Percentiles rank a stretch among this genome's conserved stretches.
Evolutionary conservation across 2,888 invertebrate genomes (phyloP).

Genomic region (Tetranychus truncatus): DNA sequence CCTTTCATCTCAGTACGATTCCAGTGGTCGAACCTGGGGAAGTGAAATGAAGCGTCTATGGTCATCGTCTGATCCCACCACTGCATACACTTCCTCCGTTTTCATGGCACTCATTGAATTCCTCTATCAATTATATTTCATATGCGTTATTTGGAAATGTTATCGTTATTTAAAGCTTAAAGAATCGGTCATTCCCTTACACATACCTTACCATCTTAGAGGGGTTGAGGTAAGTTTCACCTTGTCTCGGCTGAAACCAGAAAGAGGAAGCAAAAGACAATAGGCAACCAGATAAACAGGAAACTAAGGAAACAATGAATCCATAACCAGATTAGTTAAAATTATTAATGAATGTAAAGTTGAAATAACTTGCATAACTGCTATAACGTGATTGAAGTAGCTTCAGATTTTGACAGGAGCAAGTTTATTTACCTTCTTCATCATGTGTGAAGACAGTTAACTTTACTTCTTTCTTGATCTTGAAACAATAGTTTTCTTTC

Average conservation of each 20-base stretch:
- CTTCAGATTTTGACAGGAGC: too few species aligned
- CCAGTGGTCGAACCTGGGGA: neutral
- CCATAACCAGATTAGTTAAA: too few species aligned
- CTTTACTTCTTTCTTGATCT: too few species aligned
- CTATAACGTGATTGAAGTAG: too few species aligned
- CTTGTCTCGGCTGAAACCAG: neutral
- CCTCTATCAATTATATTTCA: conserved; percentile 21
- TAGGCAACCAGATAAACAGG: too few species aligned
- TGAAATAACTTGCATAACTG: too few species aligned
- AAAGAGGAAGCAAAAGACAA: too few species aligned
- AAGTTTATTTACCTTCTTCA: too few species aligned
- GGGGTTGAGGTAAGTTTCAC: conserved; percentile 4
- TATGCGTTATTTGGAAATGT: conserved; percentile 23
- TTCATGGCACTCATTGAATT: conserved; percentile 16
- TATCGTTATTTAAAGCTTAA: conserved; percentile 22
- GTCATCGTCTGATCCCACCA: conserved; percentile 10
- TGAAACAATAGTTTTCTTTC: too few species aligned
- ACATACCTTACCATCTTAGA: neutral
- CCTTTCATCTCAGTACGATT: neutral
- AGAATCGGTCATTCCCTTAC: conserved; percentile 18
- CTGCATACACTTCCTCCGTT: conserved; percentile 17
- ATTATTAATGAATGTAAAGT: too few species aligned
- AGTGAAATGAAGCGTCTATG: neutral
- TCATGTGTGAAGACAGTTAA: too few species aligned
- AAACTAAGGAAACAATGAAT: too few species aligned